Conservation (phyloP, 2,888 invertebrate genomes). For the Argyra leucocephala region DNA sequence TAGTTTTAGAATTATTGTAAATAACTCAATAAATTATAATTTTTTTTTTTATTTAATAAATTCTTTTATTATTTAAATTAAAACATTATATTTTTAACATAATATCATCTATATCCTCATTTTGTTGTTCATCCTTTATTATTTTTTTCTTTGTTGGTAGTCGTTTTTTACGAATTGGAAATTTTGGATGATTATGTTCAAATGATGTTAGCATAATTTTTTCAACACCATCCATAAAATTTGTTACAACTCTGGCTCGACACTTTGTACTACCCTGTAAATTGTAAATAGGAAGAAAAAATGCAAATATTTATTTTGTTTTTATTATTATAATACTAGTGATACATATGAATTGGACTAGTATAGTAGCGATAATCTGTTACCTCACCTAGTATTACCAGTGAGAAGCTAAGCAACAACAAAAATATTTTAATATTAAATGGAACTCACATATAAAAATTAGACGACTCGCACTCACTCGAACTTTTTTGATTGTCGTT, state of each 20-base stretch:
- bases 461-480: too few relatives aligned
- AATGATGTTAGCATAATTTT: constrained; percentile 39
- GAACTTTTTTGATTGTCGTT: too few relatives aligned
- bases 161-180: constrained; percentile 33
- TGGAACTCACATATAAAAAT: too few relatives aligned
- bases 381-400: too few relatives aligned
- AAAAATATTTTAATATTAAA: too few relatives aligned
- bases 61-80: not conserved
- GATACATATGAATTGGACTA: too few relatives aligned
- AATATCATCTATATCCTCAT: not conserved
- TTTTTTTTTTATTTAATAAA: not conserved
- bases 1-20: too few relatives aligned
- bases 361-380: too few relatives aligned
- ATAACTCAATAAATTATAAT: too few relatives aligned
- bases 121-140: constrained; percentile 10
- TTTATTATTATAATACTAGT: too few relatives aligned
- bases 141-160: not conserved
- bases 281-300: not conserved
- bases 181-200: constrained; percentile 36
- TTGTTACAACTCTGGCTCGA: constrained; percentile 41
- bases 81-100: not conserved
- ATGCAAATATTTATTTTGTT: not conserved
- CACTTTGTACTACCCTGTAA: constrained; percentile 42
- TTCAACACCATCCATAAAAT: constrained; percentile 39
- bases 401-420: too few relatives aligned